These are phyloP conservation scores for Polypedilum pembai DNA, from an alignment of 1,140 invertebrate species.

Conservation along the genomic window DNA sequence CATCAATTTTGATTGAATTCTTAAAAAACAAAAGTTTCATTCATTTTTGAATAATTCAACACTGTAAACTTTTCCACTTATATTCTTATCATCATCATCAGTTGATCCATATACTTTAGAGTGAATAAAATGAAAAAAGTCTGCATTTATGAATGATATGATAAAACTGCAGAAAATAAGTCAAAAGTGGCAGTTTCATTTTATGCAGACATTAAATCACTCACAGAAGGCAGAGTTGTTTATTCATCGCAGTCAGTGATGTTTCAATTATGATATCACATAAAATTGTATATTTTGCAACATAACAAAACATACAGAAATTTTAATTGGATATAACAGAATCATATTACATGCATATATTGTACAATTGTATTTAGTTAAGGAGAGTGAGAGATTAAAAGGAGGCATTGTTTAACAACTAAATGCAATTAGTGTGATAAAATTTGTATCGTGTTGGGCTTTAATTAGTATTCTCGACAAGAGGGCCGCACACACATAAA, in stretches of 20 bases:
- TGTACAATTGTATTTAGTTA: no score
- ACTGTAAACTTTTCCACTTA: no score
- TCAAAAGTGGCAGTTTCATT: neutral
- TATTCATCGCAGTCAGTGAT: neutral
- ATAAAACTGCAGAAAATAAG: neutral
- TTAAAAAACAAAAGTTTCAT: no score
- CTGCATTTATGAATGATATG: neutral
- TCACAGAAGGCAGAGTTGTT: neutral
- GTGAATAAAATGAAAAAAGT: no score
- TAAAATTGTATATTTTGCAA: neutral
- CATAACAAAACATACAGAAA: neutral
- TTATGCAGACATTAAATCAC: neutral
- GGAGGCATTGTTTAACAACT: slow-evolving; percentile 8
- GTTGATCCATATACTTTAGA: no score
- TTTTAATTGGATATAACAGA: slow-evolving; percentile 6
- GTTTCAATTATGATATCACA: slow-evolving; percentile 12
- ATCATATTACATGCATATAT: neutral
- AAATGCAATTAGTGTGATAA: slow-evolving; percentile 13
- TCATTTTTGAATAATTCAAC: no score
- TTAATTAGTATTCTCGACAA: slow-evolving; percentile 18
- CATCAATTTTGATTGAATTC: no score
- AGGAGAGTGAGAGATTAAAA: neutral
- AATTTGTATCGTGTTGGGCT: slow-evolving; percentile 10
- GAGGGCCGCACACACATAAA: neutral
- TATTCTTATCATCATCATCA: no score